Evolutionary conservation across 2,888 invertebrate genomes (phyloP), one percentile per base, ranked within the genome.

Genomic region (Endotricha flammealis): DNA sequence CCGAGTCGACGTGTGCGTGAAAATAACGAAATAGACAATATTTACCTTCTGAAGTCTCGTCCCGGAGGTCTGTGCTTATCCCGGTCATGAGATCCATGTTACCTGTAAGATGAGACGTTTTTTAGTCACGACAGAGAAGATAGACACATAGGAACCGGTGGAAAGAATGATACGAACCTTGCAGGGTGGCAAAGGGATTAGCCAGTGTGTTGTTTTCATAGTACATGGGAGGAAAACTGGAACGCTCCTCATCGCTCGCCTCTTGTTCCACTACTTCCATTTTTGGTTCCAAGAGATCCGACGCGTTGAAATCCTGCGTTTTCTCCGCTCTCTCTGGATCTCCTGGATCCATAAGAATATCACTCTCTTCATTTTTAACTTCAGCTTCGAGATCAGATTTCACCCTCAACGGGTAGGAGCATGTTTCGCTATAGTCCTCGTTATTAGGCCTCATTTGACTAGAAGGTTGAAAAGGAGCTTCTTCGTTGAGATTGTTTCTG

Each of bases 221-320:
- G 55, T 76, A 85, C 44, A 82, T 64, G 38, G 75, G 82, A 41
- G 74, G 81, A 50, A 78, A 85, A 48, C 53, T 63, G 28, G 86
- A 76, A 41, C 85, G 78, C 56, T 91, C 92, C 52, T 92, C 92
- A 62, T 92, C 92, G 64, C 92, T 92, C 46, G 88, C 88, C 74
- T 86, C 86, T 44, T 82, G 92, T 72, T 92, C 92, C 64, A 92
- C 91, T 52, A 91, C 87, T 85, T 92, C 92, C 78, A 91, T 82
- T 88, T 92, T 92, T 59, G 92, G 92, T 86, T 91, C 86, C 48
- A 87, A 64, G 52, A 87, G 74, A 61, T 87, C 87, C 22, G 82
- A 70, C 46, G 81, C 85, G 47, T 69, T 81, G 51, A 83, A 81
- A 36, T 85, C 86, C 55, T 78, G 82, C 55, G 74, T 70, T 55